phyloP scores from a whole-genome alignment of 1,140 invertebrate species.

The Portunus trituberculatus region DNA sequence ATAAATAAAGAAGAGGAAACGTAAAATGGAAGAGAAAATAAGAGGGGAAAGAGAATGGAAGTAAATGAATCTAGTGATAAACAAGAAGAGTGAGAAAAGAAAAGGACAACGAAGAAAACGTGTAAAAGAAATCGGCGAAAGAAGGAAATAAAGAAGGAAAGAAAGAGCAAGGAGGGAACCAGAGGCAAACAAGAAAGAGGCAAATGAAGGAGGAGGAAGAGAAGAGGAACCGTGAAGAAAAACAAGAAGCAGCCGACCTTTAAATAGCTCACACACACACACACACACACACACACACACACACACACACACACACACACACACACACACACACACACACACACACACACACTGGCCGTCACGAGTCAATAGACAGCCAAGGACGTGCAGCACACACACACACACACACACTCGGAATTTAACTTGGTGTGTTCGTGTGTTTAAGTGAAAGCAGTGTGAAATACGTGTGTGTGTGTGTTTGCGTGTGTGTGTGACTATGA shows the following conservation, averaged over 20 bases:
- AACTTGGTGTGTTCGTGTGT: not conserved
- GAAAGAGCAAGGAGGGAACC: too few relatives aligned
- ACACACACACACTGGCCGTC: not conserved
- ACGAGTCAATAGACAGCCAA: slow-evolving; percentile 16
- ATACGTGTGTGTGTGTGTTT: not conserved
- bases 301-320: too few relatives aligned
- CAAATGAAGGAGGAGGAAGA: too few relatives aligned
- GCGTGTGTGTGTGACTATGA: not conserved
- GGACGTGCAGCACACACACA: not conserved
- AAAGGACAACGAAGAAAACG: not conserved
- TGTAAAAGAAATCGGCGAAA: too few relatives aligned
- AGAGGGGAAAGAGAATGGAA: not conserved
- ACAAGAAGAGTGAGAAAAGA: not conserved
- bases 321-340: too few relatives aligned
- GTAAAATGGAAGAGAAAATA: too few relatives aligned
- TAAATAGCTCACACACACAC: not conserved
- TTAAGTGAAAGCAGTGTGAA: not conserved
- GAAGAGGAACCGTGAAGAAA: not conserved
- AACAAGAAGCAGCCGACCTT: not conserved
- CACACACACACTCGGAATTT: not conserved
- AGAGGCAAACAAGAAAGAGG: too few relatives aligned
- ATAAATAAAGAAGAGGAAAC: not conserved
- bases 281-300: too few relatives aligned
- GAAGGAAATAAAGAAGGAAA: too few relatives aligned
- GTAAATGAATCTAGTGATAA: not conserved